Base-by-base conservation (phyloP, 2,113 vertebrate genomes). In the Synodontis membranacea region DNA sequence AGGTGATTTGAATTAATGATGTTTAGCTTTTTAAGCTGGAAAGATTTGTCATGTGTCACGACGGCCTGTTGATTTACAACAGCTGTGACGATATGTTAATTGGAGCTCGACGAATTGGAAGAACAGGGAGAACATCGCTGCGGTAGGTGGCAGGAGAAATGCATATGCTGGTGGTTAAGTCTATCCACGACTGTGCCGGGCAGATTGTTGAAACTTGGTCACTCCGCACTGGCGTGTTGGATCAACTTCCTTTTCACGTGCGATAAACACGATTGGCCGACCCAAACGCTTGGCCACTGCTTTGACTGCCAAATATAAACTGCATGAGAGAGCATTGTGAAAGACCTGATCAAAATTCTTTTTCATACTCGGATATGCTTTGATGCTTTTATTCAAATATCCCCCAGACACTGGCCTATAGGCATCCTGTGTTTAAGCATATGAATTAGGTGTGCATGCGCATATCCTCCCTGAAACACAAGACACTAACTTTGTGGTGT, bases 261-360 rank as follows among this genome's bases (percentile, higher is more conserved):
- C 90, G 92, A 94, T 92, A 92, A 93, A 94, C 90, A 90, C 84
- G 90, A 84, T 46, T 74, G 84, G 46, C 54, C 82, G 48, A 52
- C 88, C 87, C 88, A 89, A 93, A 91, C 25, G 84, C 87, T 89
- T 60, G 87, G 89, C 91, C 92, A 89, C 92, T 94, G 91, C 92
- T 95, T 96, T 96, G 95, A 95, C 95, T 96, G 95, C 92, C 96
- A 96, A 96, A 96, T 95, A 91, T 94, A 94, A 96, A 94, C 89
- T 89, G 91, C 88, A 89, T 86, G 91, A 89, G 87, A 58, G 88
- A 90, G 86, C 87, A 83, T 84, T 56, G 44, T 85, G 83, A 91
- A 86, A 85, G 85, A 58, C 37, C 64, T 44, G 54, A 64, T 42
- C 31, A 76, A 39, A 78, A 62, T n/a, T 25, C 64, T 83, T 88